Percentiles rank a stretch among this genome's conserved stretches.
These are phyloP conservation scores for Lamprotornis superbus DNA, from an alignment of 2,113 vertebrate species.

Conservation along the genomic window DNA sequence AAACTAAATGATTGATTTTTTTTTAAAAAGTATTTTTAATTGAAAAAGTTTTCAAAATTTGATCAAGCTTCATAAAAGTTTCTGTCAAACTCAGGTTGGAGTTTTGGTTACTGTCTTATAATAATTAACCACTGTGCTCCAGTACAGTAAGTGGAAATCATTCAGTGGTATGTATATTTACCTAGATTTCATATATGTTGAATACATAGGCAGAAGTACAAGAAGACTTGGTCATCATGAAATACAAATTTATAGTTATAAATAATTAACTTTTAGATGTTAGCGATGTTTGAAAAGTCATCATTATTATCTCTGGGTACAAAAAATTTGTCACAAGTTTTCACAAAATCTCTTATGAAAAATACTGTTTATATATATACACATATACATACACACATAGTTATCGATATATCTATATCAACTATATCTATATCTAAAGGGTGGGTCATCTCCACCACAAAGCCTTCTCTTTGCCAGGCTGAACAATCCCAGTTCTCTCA, in stretches of 20 bases:
- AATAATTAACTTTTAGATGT: not conserved
- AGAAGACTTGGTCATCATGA: not conserved
- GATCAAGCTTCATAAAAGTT: not conserved
- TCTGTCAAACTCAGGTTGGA: not conserved
- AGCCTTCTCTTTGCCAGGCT: not conserved
- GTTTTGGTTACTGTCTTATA: not conserved
- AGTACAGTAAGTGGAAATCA: not conserved
- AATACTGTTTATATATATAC: not conserved
- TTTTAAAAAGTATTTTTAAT: not conserved
- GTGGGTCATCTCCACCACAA: not conserved
- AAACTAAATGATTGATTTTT: not conserved
- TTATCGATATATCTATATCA: too few species aligned
- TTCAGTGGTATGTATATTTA: not conserved
- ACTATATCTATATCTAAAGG: too few species aligned
- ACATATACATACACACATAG: too few species aligned
- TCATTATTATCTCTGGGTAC: not conserved
- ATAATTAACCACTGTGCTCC: not conserved
- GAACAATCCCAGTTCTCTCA: not conserved
- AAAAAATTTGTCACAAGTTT: not conserved
- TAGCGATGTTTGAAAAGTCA: not conserved
- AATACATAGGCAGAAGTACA: not conserved
- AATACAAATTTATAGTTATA: not conserved
- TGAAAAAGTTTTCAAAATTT: not conserved
- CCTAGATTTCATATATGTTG: not conserved
- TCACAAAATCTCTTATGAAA: not conserved